Evolutionary conservation across 1,140 invertebrate species (phyloP), one percentile per base, ranked within the genome.

Genomic region (Leucophenga varia): DNA sequence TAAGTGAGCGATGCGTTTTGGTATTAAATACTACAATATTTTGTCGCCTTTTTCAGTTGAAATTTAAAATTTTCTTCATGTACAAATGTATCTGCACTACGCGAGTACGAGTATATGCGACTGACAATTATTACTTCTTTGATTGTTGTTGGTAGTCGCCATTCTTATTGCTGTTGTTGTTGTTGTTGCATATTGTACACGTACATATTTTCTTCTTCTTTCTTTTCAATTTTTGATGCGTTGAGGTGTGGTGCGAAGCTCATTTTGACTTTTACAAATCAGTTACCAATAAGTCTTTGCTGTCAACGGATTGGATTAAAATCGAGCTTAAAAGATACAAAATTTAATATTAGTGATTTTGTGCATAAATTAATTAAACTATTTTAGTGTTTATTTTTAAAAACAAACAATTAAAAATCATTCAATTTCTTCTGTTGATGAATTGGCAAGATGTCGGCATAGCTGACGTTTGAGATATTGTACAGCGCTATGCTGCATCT

Each of bases 391-490:
- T 28, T 2, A 44, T 1, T 10, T 14, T 12, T 32, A n/a, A n/a
- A 43, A 31, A 12, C 14, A 2, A 36, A 16, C 22, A 14, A 6
- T 32, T 34, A 18, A 40, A 32, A 12, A 40, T 32, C 21, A 35
- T 20, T 14, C 17, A 9, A 19, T 14, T 30, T 21, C 64, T 19
- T 49, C 69, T 52, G 52, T 72, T 69, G 64, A 44, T 55, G 51
- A 72, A 65, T 67, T 72, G 69, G 69, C 69, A 72, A 72, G 69
- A 72, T 72, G 69, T 72, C 69, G 69, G 69, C 69, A 72, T 72
- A 72, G 69, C 69, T 72, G 69, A 72, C 44, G 54, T 72, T 67
- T 50, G 18, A 59, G 56, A 46, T 41, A 36, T 59, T 53, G 50
- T 13, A 22, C 46, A 55, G 50, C 65, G 69, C 69, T 72, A 72